Evolutionary conservation across 2,888 invertebrate species (phyloP).

Genomic region (Chrysomela aeneicollis): DNA sequence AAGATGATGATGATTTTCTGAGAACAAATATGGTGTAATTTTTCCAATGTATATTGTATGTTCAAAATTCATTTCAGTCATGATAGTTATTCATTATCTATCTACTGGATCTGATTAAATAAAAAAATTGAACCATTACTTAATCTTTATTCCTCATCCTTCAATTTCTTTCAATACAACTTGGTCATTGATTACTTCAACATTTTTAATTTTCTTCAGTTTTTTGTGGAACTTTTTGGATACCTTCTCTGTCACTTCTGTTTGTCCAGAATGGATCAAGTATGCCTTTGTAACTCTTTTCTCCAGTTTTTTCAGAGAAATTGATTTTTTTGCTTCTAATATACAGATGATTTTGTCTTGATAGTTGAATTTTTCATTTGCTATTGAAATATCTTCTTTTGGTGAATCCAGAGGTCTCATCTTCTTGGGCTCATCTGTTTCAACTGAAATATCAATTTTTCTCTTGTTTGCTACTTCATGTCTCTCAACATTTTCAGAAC

Average conservation of each 20-base stretch:
- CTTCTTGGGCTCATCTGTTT: slow-evolving; percentile 38
- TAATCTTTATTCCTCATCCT: background rate
- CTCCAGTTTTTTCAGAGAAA: slow-evolving; percentile 76
- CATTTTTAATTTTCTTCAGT: slow-evolving; percentile 71
- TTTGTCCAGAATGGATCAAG: slow-evolving; percentile 58
- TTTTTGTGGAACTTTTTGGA: slow-evolving; percentile 77
- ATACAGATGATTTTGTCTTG: slow-evolving; percentile 49
- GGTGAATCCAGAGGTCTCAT: slow-evolving; percentile 8
- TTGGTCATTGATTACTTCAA: slow-evolving; percentile 70
- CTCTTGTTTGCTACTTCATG: slow-evolving; percentile 32
- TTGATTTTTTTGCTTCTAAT: slow-evolving; percentile 66
- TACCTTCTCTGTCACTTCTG: slow-evolving; percentile 69
- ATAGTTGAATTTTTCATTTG: slow-evolving; percentile 44
- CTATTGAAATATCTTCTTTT: slow-evolving; percentile 19
- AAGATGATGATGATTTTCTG: slow-evolving; percentile 67
- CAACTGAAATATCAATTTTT: slow-evolving; percentile 35
- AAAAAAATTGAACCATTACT: background rate
- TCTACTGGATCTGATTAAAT: background rate
- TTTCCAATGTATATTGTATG: background rate
- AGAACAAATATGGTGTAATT: slow-evolving; percentile 68
- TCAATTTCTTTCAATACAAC: slow-evolving; percentile 31
- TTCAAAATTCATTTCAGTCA: slow-evolving; percentile 3
- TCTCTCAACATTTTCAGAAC: background rate
- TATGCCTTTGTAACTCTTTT: slow-evolving; percentile 79
- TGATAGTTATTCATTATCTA: background rate